These are phyloP conservation scores for Onychorhynchus coronatus DNA, from an alignment of 2,113 vertebrate species.

Conservation along the genomic window DNA sequence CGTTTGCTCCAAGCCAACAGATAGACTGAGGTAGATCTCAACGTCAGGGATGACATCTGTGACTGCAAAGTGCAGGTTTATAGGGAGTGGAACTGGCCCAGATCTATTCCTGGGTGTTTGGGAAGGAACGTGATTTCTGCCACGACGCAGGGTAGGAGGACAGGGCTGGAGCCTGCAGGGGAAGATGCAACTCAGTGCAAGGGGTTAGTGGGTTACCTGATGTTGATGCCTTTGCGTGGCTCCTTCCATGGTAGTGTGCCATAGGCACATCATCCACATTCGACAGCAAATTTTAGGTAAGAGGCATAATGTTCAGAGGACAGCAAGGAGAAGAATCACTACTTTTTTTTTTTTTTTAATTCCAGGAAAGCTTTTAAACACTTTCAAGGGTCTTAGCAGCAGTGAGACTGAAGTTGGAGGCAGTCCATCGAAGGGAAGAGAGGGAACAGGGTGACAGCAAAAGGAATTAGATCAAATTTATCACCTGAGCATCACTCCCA, in stretches of 20 bases:
- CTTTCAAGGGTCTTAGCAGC: neutral
- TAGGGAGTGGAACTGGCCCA: neutral
- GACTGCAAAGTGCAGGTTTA: neutral
- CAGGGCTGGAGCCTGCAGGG: neutral
- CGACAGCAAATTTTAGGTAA: neutral
- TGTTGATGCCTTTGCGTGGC: neutral
- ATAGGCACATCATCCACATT: neutral
- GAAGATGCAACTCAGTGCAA: neutral
- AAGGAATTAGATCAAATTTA: neutral
- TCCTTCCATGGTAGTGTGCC: neutral
- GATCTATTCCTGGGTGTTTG: neutral
- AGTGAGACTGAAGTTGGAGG: neutral
- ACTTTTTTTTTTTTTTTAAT: neutral
- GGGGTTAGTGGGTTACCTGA: neutral
- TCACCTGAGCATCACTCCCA: neutral
- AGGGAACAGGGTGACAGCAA: neutral
- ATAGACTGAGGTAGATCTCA: slow-evolving; percentile 12
- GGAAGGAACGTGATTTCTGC: neutral
- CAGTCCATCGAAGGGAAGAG: neutral
- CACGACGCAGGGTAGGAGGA: neutral
- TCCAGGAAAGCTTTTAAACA: neutral
- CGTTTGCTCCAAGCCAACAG: slow-evolving; percentile 1
- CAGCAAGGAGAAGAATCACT: neutral
- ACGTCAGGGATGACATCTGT: neutral
- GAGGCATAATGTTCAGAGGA: neutral